Evolutionary conservation across 2,888 invertebrate genomes (phyloP), one percentile per base, ranked within the genome.

Genomic region (Nemurella pictetii): DNA sequence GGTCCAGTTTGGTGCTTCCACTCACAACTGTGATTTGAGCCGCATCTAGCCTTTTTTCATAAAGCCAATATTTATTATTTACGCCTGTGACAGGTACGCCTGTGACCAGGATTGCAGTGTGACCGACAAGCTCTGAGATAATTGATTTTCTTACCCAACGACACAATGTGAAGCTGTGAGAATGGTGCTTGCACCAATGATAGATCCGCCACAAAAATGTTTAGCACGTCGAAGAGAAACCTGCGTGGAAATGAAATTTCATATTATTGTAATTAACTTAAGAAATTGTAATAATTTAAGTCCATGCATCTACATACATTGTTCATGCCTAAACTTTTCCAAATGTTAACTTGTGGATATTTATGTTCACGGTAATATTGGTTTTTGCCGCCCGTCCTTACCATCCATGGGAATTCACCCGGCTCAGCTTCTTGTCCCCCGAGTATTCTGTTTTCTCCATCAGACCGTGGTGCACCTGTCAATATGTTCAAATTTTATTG

Each of bases 1-100:
- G 86, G 0, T 89, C 89, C 15, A 85, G 80, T 0, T 78, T 83
- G 30, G 15, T 83, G 55, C 72, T 78, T 20, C 85, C 85, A 80
- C 30, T 80, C 0, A 85, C 85, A 4, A 85, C 85, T 26, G 35
- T 36, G 25, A 85, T 29, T 12, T 77, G 36, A 27, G 78, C 55
- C 9, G 85, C 28, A 28, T 15, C 15, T 15, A 55, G 20, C 55
- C 55, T 55, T 55, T 20, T 2, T 55, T 55, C 12, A 7, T 20
- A 55, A 20, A 55, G 3, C 3, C 9, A 55, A 55, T 55, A n/a
- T n/a, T n/a, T n/a, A n/a, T n/a, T n/a, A n/a, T n/a, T n/a, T n/a
- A n/a, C n/a, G n/a, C n/a, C n/a, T n/a, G n/a, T n/a, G n/a, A n/a
- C n/a, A n/a, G n/a, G n/a, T n/a, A n/a, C n/a, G n/a, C n/a, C n/a